These are phyloP conservation scores for Myiothlypis coronata DNA, from an alignment of 2,797 vertebrate genomes.

Conservation along the genomic window DNA sequence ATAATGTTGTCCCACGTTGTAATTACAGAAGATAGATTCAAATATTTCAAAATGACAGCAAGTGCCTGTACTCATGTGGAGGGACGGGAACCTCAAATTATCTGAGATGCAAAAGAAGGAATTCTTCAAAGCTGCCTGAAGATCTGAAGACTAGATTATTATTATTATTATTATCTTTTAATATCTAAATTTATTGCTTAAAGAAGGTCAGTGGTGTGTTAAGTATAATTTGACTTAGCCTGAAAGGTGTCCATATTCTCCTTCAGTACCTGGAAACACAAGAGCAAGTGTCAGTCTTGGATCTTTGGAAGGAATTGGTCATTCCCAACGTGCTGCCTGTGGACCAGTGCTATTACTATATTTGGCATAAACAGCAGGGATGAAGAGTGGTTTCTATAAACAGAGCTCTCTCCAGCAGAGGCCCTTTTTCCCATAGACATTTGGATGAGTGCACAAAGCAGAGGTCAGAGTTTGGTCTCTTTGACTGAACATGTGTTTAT, in stretches of 20 bases:
- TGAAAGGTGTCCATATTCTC: not conserved
- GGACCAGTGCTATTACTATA: not conserved
- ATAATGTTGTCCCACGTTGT: constrained; percentile 43
- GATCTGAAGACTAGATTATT: not conserved
- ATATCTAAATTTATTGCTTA: not conserved
- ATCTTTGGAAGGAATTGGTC: not conserved
- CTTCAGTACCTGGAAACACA: not conserved
- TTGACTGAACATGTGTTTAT: not conserved
- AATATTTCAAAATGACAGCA: constrained; percentile 23
- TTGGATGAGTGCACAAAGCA: not conserved
- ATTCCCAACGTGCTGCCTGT: not conserved
- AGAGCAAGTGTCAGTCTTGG: not conserved
- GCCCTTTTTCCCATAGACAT: not conserved
- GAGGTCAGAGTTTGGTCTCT: not conserved
- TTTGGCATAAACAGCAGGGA: constrained; percentile 25
- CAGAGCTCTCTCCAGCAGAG: not conserved
- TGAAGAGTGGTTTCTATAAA: not conserved
- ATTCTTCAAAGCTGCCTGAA: not conserved
- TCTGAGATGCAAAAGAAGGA: not conserved
- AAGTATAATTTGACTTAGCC: not conserved
- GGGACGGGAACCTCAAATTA: not conserved
- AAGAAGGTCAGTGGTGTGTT: not conserved
- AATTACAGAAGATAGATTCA: constrained; percentile 46
- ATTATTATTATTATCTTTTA: not conserved
- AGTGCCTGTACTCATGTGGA: not conserved